These are phyloP conservation scores for Cactoblastis cactorum DNA, from an alignment of 2,888 invertebrate genomes.

Conservation along the genomic window DNA sequence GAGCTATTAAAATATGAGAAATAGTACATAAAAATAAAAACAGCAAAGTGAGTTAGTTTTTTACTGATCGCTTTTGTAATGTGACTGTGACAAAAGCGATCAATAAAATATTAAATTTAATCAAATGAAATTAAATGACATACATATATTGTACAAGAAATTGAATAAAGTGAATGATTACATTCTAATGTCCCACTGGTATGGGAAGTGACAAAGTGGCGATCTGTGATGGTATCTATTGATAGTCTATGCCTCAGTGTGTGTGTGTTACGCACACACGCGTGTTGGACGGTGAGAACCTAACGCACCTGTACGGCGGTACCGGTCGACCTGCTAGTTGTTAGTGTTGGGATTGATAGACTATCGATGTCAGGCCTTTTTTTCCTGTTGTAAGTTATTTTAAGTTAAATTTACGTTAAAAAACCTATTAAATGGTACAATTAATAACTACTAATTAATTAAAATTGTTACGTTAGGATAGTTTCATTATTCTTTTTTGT, in stretches of 20 bases:
- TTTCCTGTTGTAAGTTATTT: neutral
- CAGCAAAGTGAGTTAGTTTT: no score
- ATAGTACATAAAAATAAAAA: no score
- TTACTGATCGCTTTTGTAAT: no score
- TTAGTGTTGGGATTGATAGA: constrained; percentile 39
- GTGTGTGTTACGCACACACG: constrained; percentile 42
- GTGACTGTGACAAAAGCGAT: no score
- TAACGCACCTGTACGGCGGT: constrained; percentile 75
- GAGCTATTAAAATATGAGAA: no score
- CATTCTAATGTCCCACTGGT: constrained; percentile 27
- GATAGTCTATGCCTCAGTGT: constrained; percentile 52
- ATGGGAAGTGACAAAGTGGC: constrained; percentile 46
- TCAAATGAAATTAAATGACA: neutral
- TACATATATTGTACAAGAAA: neutral
- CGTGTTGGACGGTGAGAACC: constrained; percentile 58
- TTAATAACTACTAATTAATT: no score
- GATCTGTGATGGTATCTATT: constrained; percentile 50
- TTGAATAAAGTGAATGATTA: constrained; percentile 16
- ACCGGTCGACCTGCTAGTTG: constrained; percentile 52
- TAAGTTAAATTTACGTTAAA: neutral
- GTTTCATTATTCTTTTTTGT: no score
- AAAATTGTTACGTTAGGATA: no score
- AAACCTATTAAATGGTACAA: no score
- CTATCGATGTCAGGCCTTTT: neutral
- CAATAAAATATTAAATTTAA: no score